phyloP scores from a whole-genome alignment of 2,888 invertebrate species.

The Tachina grossa region DNA sequence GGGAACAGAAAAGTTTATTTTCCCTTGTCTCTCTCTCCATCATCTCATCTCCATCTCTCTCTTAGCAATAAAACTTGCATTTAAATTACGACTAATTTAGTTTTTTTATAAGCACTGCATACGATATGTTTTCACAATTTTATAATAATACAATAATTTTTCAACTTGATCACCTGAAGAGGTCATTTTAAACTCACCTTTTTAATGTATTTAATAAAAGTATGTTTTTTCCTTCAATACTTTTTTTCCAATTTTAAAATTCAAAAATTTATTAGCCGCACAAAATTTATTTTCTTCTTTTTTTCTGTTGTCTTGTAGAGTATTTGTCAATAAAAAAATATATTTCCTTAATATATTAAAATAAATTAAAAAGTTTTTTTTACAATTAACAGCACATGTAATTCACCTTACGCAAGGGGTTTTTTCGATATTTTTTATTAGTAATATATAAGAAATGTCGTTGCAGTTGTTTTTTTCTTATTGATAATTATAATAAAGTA shows the following conservation, averaged over 20 bases:
- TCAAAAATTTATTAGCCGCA: background rate
- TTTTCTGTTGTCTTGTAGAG: conserved; percentile 11
- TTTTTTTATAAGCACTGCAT: background rate
- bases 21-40: too few relatives aligned
- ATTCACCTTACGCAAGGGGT: conserved; percentile 59
- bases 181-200: conserved; percentile 23
- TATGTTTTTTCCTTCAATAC: background rate
- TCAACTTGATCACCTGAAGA: background rate
- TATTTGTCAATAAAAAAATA: background rate
- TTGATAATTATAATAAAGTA: conserved; percentile 40
- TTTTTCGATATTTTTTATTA: conserved; percentile 48
- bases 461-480: conserved; percentile 43
- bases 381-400: conserved; percentile 39
- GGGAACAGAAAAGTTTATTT: too few relatives aligned
- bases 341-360: conserved; percentile 24
- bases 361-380: conserved; percentile 29
- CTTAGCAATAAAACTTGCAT: too few relatives aligned
- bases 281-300: background rate
- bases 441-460: conserved; percentile 12
- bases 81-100: too few relatives aligned
- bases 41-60: too few relatives aligned
- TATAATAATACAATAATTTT: background rate
- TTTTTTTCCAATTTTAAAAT: background rate
- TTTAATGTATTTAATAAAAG: background rate
- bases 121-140: background rate